Conservation (phyloP, 2,888 invertebrate species). For the Gordius sp. region DNA sequence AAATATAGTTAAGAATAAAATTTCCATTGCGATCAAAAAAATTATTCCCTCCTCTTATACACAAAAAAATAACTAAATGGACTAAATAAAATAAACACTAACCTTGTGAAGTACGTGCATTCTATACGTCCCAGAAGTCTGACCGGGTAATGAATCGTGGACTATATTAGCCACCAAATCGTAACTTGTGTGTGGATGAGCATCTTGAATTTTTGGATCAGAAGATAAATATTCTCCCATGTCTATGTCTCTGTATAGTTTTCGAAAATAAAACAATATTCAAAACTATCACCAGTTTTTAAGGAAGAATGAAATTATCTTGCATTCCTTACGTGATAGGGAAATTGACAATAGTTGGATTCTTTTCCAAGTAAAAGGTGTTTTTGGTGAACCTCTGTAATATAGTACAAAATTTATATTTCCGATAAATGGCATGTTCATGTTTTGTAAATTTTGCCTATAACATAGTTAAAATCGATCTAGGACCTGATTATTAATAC, state of each 20-base stretch:
- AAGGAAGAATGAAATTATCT: too few relatives aligned
- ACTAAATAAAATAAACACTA: slow-evolving; percentile 18
- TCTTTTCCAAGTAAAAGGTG: slow-evolving; percentile 92
- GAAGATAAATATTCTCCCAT: slow-evolving; percentile 73
- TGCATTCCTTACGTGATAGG: slow-evolving; percentile 80
- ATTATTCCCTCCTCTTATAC: too few relatives aligned
- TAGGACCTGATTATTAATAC: too few relatives aligned
- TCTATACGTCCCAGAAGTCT: slow-evolving; percentile 62
- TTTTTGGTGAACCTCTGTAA: slow-evolving; percentile 72
- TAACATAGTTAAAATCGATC: too few relatives aligned
- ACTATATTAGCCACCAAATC: slow-evolving; percentile 95
- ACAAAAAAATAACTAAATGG: background rate
- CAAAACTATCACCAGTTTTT: background rate
- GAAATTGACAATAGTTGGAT: slow-evolving; percentile 97
- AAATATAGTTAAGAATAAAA: too few relatives aligned
- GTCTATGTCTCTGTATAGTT: slow-evolving; percentile 54
- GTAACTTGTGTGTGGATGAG: slow-evolving; percentile 54
- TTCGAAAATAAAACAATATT: slow-evolving; percentile 24
- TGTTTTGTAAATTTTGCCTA: too few relatives aligned
- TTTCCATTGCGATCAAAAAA: too few relatives aligned
- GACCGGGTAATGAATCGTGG: slow-evolving; percentile 69
- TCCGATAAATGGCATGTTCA: too few relatives aligned
- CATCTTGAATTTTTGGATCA: slow-evolving; percentile 35
- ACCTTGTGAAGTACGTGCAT: slow-evolving; percentile 62
- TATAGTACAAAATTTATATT: too few relatives aligned